Evolutionary conservation across 2,113 vertebrate species (phyloP).

Genomic region (Motacilla alba): DNA sequence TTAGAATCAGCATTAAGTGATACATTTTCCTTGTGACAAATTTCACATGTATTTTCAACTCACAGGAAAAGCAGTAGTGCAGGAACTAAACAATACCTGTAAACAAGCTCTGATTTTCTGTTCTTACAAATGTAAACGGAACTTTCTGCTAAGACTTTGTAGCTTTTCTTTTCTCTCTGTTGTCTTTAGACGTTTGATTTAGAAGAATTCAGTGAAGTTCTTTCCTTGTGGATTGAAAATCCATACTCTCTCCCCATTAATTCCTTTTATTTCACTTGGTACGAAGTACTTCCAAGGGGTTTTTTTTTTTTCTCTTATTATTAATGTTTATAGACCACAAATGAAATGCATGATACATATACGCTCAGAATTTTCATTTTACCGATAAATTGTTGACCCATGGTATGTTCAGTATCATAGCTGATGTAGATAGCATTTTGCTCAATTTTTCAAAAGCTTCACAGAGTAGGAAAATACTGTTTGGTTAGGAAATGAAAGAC

Average conservation of each 20-base stretch:
- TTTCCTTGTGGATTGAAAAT: neutral
- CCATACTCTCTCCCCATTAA: fast-evolving
- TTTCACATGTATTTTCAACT: neutral
- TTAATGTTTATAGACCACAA: neutral
- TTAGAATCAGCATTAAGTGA: neutral
- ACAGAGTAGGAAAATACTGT: neutral
- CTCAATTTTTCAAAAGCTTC: neutral
- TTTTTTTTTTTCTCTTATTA: neutral
- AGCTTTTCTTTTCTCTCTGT: neutral
- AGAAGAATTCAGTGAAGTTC: neutral
- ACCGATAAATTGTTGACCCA: neutral
- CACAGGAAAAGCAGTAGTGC: neutral
- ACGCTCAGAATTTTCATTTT: neutral
- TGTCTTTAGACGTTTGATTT: neutral
- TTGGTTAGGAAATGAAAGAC: neutral
- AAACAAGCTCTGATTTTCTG: neutral
- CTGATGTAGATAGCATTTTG: neutral
- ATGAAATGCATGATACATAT: neutral
- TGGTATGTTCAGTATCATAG: neutral
- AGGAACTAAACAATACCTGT: neutral
- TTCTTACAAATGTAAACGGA: neutral
- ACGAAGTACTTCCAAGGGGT: neutral
- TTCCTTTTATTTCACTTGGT: neutral
- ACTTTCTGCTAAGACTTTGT: neutral
- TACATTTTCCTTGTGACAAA: neutral